These are phyloP conservation scores for Xenus cinereus DNA, from an alignment of 2,113 vertebrate species.

Conservation along the genomic window DNA sequence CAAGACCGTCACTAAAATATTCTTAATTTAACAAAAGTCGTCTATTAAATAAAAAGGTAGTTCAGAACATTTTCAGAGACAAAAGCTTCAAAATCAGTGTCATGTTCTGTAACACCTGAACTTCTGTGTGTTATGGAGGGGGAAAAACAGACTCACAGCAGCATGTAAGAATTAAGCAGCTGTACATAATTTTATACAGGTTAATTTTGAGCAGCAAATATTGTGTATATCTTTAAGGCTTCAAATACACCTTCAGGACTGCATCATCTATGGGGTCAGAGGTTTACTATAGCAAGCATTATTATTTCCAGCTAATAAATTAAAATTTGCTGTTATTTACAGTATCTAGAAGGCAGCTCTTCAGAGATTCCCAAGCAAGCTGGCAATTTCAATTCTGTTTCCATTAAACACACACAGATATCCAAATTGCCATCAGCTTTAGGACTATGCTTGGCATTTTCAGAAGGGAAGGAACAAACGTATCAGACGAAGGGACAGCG, in stretches of 20 bases:
- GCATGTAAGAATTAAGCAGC: not conserved
- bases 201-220: not conserved
- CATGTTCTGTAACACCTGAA: not conserved
- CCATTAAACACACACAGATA: not conserved
- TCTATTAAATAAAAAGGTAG: not conserved
- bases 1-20: not conserved
- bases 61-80: not conserved
- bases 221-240: not conserved
- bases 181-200: not conserved
- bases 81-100: not conserved
- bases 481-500: not conserved
- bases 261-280: not conserved
- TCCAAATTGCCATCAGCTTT: not conserved
- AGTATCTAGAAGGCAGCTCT: not conserved
- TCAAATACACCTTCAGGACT: not conserved
- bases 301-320: not conserved
- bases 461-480: not conserved
- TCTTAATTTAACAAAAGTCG: rapidly evolving
- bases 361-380: not conserved
- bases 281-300: not conserved
- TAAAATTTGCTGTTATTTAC: not conserved
- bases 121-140: not conserved
- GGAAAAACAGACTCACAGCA: not conserved
- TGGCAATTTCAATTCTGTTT: not conserved
- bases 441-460: not conserved